Evolutionary conservation across 1,140 invertebrate species (phyloP).

Genomic region (Alviniconcha marisindica): DNA sequence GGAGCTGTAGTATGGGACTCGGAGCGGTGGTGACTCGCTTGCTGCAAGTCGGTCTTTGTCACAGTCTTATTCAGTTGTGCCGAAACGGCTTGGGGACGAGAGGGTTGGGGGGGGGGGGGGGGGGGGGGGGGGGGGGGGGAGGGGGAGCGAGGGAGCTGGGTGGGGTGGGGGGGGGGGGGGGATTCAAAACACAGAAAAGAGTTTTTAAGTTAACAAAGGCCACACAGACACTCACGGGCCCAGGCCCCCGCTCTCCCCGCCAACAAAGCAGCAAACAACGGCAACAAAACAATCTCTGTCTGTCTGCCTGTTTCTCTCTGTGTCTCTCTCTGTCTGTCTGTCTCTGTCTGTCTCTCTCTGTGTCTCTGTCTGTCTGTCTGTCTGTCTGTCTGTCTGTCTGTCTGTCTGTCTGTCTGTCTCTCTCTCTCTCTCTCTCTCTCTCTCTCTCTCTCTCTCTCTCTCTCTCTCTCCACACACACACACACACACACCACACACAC

Average conservation of each 20-base stretch:
- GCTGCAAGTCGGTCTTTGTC: too few relatives aligned
- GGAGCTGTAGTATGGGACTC: too few relatives aligned
- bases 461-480: background rate
- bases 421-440: background rate
- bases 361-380: background rate
- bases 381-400: background rate
- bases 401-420: background rate
- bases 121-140: too few relatives aligned
- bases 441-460: background rate
- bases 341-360: too few relatives aligned
- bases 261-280: too few relatives aligned
- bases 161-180: background rate
- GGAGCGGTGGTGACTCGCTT: too few relatives aligned
- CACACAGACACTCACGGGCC: background rate
- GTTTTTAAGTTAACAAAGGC: background rate
- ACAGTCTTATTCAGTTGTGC: too few relatives aligned
- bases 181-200: background rate
- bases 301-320: background rate
- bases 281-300: background rate
- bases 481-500: too few relatives aligned
- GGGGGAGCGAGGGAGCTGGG: too few relatives aligned
- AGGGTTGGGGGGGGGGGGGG: too few relatives aligned
- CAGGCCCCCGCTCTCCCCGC: background rate
- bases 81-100: too few relatives aligned
- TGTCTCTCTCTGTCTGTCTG: background rate